Evolutionary conservation across 1,140 invertebrate genomes (phyloP), one percentile per base, ranked within the genome.

Genomic region (Drosophila varians): DNA sequence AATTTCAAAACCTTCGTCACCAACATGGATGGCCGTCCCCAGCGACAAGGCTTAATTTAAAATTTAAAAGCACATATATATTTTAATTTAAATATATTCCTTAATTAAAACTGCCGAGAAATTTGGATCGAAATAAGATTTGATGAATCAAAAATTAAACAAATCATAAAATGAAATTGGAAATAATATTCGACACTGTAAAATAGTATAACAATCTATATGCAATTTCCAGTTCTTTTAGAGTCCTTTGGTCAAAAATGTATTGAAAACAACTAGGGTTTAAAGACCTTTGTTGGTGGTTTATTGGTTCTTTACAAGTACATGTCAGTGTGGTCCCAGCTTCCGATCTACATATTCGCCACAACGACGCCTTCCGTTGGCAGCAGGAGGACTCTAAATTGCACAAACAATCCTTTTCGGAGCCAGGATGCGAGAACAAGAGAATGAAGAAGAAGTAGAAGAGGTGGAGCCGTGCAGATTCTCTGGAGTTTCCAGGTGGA

Each of bases 281-380:
- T 31, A 31, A 31, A 31, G 28, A 31, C 28, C 28, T 11, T 2
- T 9, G 9, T 3, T 28, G 26, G 7, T n/a, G 7, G 26, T 28
- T 28, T 28, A 28, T 28, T 9, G 26, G 26, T 28, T 28, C 26
- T 9, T 2, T 2, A 9, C 7, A 1, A 31, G 28, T 3, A 31
- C 28, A 31, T 51, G 58, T 31, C 60, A 42, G 25, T 19, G 43
- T 21, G 21, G 21, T 9, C 9, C 28, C 9, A 1, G 28, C n/a
- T 31, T 31, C 28, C 4, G 28, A 31, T 31, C 28, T 31, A 38
- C 36, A 38, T 38, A 38, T 38, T 14, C 36, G 3, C 76, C 79
- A 75, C 79, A 87, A 76, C 80, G 72, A 84, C 80, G 57, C 72
- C 60, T 49, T 73, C 73, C 69, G 82, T 80, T 80, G 86, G 82